Evolutionary conservation across 2,888 invertebrate genomes (phyloP), one percentile per base, ranked within the genome.

Genomic region (Pseudolycoriella hygida): DNA sequence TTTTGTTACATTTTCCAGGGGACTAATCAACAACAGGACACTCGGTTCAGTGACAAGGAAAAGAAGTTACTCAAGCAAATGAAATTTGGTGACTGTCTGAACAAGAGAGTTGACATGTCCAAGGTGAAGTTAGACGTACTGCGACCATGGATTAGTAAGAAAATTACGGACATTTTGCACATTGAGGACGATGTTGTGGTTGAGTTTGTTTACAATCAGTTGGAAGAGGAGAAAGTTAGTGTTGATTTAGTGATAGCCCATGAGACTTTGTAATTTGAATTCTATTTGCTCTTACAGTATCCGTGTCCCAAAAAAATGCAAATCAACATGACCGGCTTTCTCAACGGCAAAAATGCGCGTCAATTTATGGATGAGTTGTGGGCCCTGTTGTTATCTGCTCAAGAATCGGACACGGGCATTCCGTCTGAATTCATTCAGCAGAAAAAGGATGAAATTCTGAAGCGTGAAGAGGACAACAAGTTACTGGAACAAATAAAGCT

Each of bases 141-240:
- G 57, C 94, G 97, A 61, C 98, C 98, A 51, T 99, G 98, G 98
- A 98, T 99, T 60, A 88, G 93, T 20, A 83, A 88, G 61, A 88
- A 92, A 67, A 83, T 98, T 48, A 96, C 93, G 2, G 92, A 96
- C 60, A 81, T 97, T 48, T 74, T 98, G 45, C 90, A 92, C 56
- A 88, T 96, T 67, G 98, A 98, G 68, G 98, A 98, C 65, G 98
- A 98, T 67, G 98, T 99, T 37, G 85, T 99, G 53, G 88, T 94
- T 51, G 96, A 97, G 67, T 98, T 93, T 74, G 93, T 98, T 53
- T 90, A 94, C 70, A 96, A 96, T 68, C 97, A 98, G 67, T 73
- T 99, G 47, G 97, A 98, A 65, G 77, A 68, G 50, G 84, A 89
- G 62, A 88, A 87, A 78, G 60, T 58, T 25, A 43, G 18, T 42